Evolutionary conservation across 2,113 vertebrate genomes (phyloP).

Genomic region (Calyptommatus sinebrachiatus): DNA sequence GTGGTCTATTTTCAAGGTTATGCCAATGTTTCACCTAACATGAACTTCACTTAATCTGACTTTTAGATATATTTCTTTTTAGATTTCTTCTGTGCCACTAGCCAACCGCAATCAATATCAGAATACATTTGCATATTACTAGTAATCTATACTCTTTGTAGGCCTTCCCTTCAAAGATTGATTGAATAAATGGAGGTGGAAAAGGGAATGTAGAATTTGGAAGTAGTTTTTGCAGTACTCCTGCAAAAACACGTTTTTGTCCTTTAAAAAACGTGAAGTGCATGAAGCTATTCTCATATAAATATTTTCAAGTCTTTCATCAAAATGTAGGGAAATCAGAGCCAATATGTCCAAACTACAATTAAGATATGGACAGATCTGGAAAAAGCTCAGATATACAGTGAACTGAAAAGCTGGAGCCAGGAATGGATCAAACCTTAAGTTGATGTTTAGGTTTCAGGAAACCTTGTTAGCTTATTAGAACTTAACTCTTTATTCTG

Average conservation of each 20-base stretch:
- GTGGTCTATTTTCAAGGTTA: too few species aligned
- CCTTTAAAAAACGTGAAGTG: not conserved
- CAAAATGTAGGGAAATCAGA: not conserved
- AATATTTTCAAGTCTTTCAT: not conserved
- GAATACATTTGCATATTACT: not conserved
- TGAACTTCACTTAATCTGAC: too few species aligned
- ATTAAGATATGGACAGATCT: too few species aligned
- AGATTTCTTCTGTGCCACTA: too few species aligned
- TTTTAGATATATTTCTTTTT: too few species aligned
- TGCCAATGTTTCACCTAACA: too few species aligned
- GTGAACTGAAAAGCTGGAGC: not conserved
- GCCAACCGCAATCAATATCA: too few species aligned
- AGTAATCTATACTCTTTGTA: not conserved
- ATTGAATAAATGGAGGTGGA: not conserved
- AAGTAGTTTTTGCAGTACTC: not conserved
- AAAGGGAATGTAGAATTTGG: not conserved
- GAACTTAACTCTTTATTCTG: not conserved
- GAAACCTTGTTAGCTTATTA: not conserved
- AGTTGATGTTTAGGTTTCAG: not conserved
- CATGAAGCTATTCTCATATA: not conserved
- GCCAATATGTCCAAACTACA: not conserved
- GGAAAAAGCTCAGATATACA: not conserved
- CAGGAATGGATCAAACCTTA: not conserved
- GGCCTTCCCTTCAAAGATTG: not conserved
- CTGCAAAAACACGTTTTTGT: not conserved